Evolutionary conservation across 2,888 invertebrate genomes (phyloP), one percentile per base, ranked within the genome.

Genomic region (Lasioglossum figueresi): DNA sequence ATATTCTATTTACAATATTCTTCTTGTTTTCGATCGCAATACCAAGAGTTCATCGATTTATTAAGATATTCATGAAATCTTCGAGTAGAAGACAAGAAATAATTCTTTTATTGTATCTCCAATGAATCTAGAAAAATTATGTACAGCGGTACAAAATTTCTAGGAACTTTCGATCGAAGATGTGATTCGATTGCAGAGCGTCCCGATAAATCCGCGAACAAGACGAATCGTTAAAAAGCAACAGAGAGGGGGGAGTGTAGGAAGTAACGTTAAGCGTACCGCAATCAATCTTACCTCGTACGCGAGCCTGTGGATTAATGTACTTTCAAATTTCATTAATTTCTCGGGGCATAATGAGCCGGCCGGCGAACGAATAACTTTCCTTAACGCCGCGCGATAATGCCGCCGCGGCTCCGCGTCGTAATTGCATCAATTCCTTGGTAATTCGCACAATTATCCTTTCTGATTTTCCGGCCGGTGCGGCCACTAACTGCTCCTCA

Each of bases 371-470:
- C 88, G 87, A 89, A 85, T 88, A 88, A 88, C 84, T 88, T 80
- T 89, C 87, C 85, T 88, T 83, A 87, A 87, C 87, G 87, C 87
- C 76, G 66, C 76, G 66, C 79, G 84, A 82, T 88, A 88, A 88
- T 71, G 80, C 85, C 80, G 83, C 80, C 77, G 83, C 82, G 83
- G 82, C 86, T 76, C 74, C 84, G 84, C 73, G 78, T 66, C 78
- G 80, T 89, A 89, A 89, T 87, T 88, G 87, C 88, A 89, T 89
- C 88, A 89, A 85, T 89, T 85, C 85, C 85, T 82, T 82, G 74
- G 87, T 83, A 89, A 89, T 87, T 84, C 84, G 88, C 85, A 83
- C 89, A 88, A 89, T 89, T 89, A 89, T 89, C 83, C 89, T 85
- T 86, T 88, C 89, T 84, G 88, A 89, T 86, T 89, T 89, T 84